Evolutionary conservation across 2,797 vertebrate genomes (phyloP), one percentile per base, ranked within the genome.

Genomic region (Scleropages formosus): DNA sequence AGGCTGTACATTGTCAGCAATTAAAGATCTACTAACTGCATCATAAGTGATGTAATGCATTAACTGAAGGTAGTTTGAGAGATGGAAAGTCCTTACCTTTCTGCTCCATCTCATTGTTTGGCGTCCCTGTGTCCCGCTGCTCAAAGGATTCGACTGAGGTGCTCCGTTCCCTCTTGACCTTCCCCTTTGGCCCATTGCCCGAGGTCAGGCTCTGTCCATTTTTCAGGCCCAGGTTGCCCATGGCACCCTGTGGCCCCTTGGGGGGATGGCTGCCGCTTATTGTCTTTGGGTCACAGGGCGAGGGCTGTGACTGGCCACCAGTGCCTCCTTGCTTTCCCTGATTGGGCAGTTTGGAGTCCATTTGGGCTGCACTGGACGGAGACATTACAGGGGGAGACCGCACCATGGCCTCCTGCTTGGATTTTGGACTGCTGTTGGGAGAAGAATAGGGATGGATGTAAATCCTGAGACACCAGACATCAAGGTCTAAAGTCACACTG

Each of bases 331-430:
- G 95, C 92, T 98, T 99, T 86, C 96, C 94, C 93, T 96, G 97
- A 91, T 96, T 98, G 91, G 97, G 96, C 92, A 98, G 95, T 94
- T 98, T 99, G 90, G 96, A 95, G 94, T 99, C 98, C 95, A 98
- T 94, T 91, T 98, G 98, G 88, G 95, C 92, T 82, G 96, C 96
- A 89, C 96, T 96, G 89, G 97, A 98, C 59, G 98, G 98, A 92
- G 97, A 99, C 97, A 98, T 98, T 91, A 98, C 97, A 88, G 98
- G 94, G 92, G 98, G 96, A 87, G 98, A 97, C 86, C 96, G 96
- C 89, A 98, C 97, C 96, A 98, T 99, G 93, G 95, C 95, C 95
- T 99, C 97, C 93, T 96, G 95, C 93, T 99, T 99, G 88, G 96
- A 96, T 95, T 98, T 98, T 89, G 97, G 97, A 94, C 97, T 98